Evolutionary conservation across 2,888 invertebrate genomes (phyloP).

Genomic region (Nudaria mundana): DNA sequence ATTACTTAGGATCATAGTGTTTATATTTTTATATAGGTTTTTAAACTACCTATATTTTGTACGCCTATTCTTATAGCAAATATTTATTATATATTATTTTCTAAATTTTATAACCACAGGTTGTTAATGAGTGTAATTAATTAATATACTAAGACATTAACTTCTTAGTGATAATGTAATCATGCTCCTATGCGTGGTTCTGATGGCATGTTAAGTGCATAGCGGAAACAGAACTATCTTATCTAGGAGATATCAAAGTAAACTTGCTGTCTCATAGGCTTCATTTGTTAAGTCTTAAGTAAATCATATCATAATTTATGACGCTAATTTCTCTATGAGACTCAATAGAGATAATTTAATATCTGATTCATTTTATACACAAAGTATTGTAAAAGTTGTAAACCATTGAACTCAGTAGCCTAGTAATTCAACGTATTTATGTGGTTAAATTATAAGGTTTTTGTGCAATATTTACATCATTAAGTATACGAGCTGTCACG

Average conservation of each 20-base stretch:
- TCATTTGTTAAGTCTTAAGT: conserved; percentile 1
- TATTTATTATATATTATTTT: no score
- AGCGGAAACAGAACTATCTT: conserved; percentile 20
- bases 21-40: no score
- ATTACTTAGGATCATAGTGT: no score
- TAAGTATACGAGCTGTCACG: conserved; percentile 52
- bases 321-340: conserved; percentile 1
- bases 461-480: conserved; percentile 44
- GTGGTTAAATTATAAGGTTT: conserved; percentile 2
- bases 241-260: conserved; percentile 4
- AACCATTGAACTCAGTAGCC: background rate
- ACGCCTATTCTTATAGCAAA: no score
- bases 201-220: conserved; percentile 13
- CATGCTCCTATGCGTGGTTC: background rate
- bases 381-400: background rate
- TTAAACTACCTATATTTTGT: no score
- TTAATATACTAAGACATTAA: no score
- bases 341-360: background rate
- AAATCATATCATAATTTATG: conserved; percentile 4
- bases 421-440: conserved; percentile 2
- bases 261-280: background rate
- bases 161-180: no score
- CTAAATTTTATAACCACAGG: no score
- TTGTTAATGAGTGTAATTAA: no score
- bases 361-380: background rate